These are phyloP conservation scores for Ypsolopha scabrella DNA, from an alignment of 2,888 invertebrate species.

Conservation along the genomic window DNA sequence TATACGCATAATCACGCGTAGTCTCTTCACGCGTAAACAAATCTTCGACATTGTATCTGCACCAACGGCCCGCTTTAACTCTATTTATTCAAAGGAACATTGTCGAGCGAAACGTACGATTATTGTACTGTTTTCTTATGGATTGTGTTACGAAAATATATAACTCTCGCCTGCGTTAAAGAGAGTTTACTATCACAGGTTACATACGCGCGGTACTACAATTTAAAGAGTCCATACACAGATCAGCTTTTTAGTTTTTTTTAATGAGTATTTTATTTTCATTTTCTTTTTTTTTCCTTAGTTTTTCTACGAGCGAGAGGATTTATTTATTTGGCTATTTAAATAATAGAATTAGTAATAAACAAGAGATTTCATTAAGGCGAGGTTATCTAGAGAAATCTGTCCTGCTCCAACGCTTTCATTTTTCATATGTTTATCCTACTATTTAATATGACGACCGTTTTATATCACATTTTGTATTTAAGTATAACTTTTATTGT, in stretches of 20 bases:
- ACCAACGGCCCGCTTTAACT: conserved; percentile 42
- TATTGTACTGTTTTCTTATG: conserved; percentile 62
- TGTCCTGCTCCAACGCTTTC: too few species aligned
- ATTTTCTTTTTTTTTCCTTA: too few species aligned
- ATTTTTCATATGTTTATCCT: too few species aligned
- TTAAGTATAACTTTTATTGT: too few species aligned
- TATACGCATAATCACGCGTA: conserved; percentile 55
- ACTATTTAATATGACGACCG: too few species aligned
- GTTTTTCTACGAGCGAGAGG: too few species aligned
- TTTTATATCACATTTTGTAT: too few species aligned
- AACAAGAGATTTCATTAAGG: too few species aligned
- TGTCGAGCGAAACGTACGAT: conserved; percentile 67
- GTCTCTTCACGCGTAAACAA: conserved; percentile 58
- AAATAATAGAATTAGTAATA: too few species aligned
- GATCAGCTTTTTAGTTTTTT: conserved; percentile 33
- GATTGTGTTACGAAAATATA: conserved; percentile 64
- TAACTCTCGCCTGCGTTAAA: conserved; percentile 50
- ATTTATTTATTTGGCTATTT: too few species aligned
- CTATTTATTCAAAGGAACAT: conserved; percentile 66
- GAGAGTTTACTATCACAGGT: conserved; percentile 52
- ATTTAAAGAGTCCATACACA: conserved; percentile 50
- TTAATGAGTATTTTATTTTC: too few species aligned
- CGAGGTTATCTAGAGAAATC: too few species aligned
- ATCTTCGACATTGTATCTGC: conserved; percentile 64
- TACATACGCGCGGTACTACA: conserved; percentile 53